Percentiles rank a stretch among this genome's conserved stretches.
Conservation (phyloP, 2,113 vertebrate species). For the Lutjanus erythropterus region DNA sequence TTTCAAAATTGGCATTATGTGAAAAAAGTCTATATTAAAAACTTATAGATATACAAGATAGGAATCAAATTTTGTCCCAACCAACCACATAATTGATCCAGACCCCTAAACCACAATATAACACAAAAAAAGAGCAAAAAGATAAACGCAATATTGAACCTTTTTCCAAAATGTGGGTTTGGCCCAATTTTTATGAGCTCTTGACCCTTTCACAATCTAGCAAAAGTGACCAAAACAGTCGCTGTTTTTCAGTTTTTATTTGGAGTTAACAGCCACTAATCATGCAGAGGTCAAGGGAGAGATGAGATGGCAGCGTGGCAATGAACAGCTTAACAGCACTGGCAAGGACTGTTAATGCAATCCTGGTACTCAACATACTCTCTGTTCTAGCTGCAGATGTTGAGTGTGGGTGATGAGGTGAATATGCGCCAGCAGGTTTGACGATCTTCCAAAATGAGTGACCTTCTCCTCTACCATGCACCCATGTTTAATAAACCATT, state of each 20-base stretch:
- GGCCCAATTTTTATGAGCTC: background rate
- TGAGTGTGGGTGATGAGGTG: background rate
- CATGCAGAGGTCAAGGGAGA: background rate
- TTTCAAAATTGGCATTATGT: slow-evolving; percentile 16
- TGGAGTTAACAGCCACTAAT: background rate
- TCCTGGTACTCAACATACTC: background rate
- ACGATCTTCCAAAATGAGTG: background rate
- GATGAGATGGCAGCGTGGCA: background rate
- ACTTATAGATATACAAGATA: background rate
- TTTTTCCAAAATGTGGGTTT: background rate
- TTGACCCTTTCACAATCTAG: background rate
- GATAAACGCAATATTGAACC: background rate
- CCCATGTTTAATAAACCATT: background rate
- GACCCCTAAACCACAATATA: slow-evolving; percentile 1
- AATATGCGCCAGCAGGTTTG: background rate
- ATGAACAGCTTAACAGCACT: background rate
- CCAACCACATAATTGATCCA: background rate
- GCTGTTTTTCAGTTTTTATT: background rate
- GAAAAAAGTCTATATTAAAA: slow-evolving; percentile 6
- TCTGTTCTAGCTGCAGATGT: background rate
- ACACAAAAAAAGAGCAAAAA: background rate
- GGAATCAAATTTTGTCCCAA: background rate
- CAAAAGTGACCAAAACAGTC: background rate
- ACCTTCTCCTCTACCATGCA: background rate
- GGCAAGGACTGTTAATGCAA: background rate